Percentiles rank a stretch among this genome's conserved stretches.
Evolutionary conservation across 2,797 vertebrate species (phyloP).

Genomic region (Girardinus metallicus): DNA sequence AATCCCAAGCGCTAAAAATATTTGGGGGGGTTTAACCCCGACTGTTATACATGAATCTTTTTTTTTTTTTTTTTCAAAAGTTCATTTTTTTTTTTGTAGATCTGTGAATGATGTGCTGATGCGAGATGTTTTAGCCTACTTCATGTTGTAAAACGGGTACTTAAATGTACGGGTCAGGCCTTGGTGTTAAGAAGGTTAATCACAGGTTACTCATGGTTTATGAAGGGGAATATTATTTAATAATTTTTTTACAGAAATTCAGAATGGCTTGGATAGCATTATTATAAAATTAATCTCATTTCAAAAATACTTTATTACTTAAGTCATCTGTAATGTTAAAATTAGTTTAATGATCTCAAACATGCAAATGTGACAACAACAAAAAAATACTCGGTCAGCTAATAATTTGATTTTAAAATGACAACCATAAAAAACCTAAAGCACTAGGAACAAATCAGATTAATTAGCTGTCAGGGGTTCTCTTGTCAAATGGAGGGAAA

Average conservation of each 20-base stretch:
- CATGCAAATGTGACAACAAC: background rate
- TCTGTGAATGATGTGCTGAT: too few species aligned
- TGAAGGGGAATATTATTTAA: background rate
- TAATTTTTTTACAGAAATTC: background rate
- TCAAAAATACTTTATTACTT: too few species aligned
- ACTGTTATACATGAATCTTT: background rate
- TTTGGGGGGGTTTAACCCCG: too few species aligned
- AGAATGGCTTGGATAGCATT: background rate
- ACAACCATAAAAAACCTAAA: slow-evolving; percentile 1
- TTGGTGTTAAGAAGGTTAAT: background rate
- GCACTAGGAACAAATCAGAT: slow-evolving; percentile 18
- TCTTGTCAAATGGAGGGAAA: slow-evolving; percentile 13
- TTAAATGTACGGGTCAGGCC: background rate
- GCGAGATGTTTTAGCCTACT: background rate
- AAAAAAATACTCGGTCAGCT: background rate
- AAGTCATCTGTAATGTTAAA: background rate
- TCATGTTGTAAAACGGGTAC: background rate
- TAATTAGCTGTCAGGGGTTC: slow-evolving; percentile 43
- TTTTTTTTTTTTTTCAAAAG: too few species aligned
- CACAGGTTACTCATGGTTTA: background rate
- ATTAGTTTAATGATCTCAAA: background rate
- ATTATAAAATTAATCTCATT: too few species aligned
- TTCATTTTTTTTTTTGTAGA: too few species aligned
- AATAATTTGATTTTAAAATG: background rate
- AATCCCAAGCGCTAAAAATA: too few species aligned